These are phyloP conservation scores for Pomacea maculata DNA, from an alignment of 1,140 invertebrate species.

Conservation along the genomic window DNA sequence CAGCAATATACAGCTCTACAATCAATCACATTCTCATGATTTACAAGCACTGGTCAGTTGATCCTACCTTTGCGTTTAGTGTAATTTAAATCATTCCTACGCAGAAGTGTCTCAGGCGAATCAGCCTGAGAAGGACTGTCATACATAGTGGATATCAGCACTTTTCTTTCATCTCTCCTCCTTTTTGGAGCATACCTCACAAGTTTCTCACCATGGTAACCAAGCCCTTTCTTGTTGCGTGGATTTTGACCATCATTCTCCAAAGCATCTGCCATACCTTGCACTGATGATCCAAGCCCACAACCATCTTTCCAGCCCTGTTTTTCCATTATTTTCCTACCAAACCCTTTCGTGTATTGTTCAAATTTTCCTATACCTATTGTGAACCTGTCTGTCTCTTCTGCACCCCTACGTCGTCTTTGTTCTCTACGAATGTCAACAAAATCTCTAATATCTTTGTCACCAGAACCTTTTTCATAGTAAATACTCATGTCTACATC, in stretches of 20 bases:
- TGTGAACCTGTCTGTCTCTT: slow-evolving; percentile 47
- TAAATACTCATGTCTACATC: slow-evolving; percentile 73
- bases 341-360: slow-evolving; percentile 66
- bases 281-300: slow-evolving; percentile 65
- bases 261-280: slow-evolving; percentile 60
- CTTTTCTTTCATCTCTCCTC: slow-evolving; percentile 14
- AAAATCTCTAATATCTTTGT: slow-evolving; percentile 67
- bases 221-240: slow-evolving; percentile 59
- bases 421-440: slow-evolving; percentile 66
- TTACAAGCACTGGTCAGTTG: neutral
- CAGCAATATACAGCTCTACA: too few species aligned
- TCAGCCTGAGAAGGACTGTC: slow-evolving; percentile 51
- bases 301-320: slow-evolving; percentile 71
- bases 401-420: slow-evolving; percentile 52
- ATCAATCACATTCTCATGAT: too few species aligned
- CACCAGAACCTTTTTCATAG: slow-evolving; percentile 67
- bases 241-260: slow-evolving; percentile 63
- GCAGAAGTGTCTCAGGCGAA: slow-evolving; percentile 42
- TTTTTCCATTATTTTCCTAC: slow-evolving; percentile 68
- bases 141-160: slow-evolving; percentile 54
- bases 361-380: slow-evolving; percentile 67
- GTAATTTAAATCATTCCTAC: slow-evolving; percentile 48
- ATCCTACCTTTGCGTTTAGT: slow-evolving; percentile 46
- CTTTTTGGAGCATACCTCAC: slow-evolving; percentile 30
- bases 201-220: slow-evolving; percentile 52